Evolutionary conservation across 1,140 invertebrate genomes (phyloP).

Genomic region (Planococcus citri): DNA sequence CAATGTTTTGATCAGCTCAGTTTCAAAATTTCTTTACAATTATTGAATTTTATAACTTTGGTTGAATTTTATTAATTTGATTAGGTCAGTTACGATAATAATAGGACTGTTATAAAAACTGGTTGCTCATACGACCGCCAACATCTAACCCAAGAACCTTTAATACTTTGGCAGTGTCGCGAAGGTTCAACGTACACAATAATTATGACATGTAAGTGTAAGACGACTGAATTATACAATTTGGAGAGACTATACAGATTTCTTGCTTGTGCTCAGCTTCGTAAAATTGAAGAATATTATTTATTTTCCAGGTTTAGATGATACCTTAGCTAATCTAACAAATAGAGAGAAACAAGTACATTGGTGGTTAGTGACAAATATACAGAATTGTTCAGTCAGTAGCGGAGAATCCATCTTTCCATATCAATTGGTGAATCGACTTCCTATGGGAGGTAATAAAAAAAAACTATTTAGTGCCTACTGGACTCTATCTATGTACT

Average conservation of each 20-base stretch:
- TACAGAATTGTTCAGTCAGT: neutral
- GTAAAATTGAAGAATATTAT: neutral
- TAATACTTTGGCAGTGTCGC: neutral
- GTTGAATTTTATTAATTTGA: neutral
- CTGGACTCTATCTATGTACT: too few relatives aligned
- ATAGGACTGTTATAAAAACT: neutral
- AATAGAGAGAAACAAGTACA: neutral
- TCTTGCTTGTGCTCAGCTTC: neutral
- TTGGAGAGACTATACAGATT: too few relatives aligned
- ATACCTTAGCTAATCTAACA: neutral
- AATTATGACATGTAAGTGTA: neutral
- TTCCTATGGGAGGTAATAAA: neutral
- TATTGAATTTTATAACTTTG: neutral
- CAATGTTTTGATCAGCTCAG: neutral
- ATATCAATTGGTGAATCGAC: neutral
- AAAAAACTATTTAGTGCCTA: too few relatives aligned
- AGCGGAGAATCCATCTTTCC: neutral
- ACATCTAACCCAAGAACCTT: neutral
- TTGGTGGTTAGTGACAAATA: neutral
- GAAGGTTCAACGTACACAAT: neutral
- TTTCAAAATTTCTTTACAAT: neutral
- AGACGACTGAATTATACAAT: too few relatives aligned
- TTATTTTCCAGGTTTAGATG: neutral
- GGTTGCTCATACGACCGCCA: neutral
- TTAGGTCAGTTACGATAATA: neutral